phyloP scores from a whole-genome alignment of 53 echinoderm and acorn worm genomes.

The Stichopus horrens region DNA sequence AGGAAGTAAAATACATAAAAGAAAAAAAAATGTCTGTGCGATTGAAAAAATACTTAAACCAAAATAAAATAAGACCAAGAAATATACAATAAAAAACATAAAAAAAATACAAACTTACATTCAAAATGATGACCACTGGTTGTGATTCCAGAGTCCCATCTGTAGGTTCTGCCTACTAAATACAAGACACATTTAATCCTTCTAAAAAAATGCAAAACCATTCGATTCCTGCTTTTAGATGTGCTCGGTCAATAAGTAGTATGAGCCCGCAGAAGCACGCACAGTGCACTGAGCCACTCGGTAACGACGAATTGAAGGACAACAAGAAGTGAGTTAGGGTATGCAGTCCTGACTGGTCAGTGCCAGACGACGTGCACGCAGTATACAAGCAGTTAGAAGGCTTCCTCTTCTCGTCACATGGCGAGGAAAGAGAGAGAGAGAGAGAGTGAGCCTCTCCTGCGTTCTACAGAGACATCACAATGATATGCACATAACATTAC shows the following conservation, averaged over 20 bases:
- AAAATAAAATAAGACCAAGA: not conserved
- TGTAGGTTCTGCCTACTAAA: constrained; percentile 28
- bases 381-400: not conserved
- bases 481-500: constrained; percentile 47
- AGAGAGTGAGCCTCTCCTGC: constrained; percentile 20
- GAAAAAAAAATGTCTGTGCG: not conserved
- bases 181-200: constrained; percentile 34
- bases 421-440: constrained; percentile 2
- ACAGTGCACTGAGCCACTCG: constrained; percentile 10
- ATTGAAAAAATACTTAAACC: not conserved
- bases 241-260: not conserved
- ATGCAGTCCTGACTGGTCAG: constrained; percentile 17
- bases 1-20: not conserved
- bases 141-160: constrained; percentile 38
- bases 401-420: not conserved
- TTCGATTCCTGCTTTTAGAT: not conserved
- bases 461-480: constrained; percentile 11
- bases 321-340: not conserved
- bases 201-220: constrained; percentile 24
- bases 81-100: not conserved
- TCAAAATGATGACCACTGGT: constrained; percentile 44
- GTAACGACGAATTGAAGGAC: constrained; percentile 3
- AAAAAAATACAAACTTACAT: constrained; percentile 27
- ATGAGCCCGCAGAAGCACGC: not conserved
- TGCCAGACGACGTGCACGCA: not conserved